phyloP scores from a whole-genome alignment of 2,888 invertebrate species.

The Rhabditophanes sp. region DNA sequence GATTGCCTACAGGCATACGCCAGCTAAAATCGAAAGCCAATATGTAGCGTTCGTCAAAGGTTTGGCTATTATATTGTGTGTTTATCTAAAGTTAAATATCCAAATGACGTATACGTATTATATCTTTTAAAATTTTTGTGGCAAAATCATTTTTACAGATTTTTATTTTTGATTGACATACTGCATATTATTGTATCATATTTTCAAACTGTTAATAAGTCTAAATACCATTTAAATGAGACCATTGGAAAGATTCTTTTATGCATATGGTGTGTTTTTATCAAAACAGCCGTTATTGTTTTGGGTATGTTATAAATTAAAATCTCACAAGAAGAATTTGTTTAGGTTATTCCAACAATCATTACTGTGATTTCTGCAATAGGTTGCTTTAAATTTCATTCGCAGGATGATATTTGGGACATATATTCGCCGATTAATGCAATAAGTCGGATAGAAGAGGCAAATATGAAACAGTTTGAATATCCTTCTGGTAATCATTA shows the following conservation, averaged over 20 bases:
- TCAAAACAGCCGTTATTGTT: constrained; percentile 35
- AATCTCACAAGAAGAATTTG: constrained; percentile 2
- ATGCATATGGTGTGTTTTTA: constrained; percentile 27
- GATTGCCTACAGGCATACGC: too few relatives aligned
- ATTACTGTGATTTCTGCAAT: constrained; percentile 30
- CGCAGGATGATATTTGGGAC: constrained; percentile 41
- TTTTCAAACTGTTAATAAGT: too few relatives aligned
- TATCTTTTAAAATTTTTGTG: too few relatives aligned
- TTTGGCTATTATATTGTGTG: too few relatives aligned
- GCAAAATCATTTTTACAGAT: too few relatives aligned
- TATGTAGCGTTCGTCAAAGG: too few relatives aligned
- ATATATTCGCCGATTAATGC: constrained; percentile 39
- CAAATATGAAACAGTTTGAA: constrained; percentile 28
- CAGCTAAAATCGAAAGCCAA: too few relatives aligned
- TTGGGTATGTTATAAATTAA: constrained; percentile 19
- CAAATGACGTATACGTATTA: too few relatives aligned
- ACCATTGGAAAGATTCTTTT: constrained; percentile 27
- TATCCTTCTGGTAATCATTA: constrained; percentile 32
- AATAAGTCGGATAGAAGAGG: constrained; percentile 27
- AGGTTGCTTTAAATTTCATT: constrained; percentile 29
- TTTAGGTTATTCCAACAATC: constrained; percentile 28
- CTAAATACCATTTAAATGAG: too few relatives aligned
- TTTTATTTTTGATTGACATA: too few relatives aligned
- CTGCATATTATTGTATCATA: too few relatives aligned
- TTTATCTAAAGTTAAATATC: too few relatives aligned